Evolutionary conservation across 2,797 vertebrate species (phyloP).

Genomic region (Sternarchorhynchus goeldii): DNA sequence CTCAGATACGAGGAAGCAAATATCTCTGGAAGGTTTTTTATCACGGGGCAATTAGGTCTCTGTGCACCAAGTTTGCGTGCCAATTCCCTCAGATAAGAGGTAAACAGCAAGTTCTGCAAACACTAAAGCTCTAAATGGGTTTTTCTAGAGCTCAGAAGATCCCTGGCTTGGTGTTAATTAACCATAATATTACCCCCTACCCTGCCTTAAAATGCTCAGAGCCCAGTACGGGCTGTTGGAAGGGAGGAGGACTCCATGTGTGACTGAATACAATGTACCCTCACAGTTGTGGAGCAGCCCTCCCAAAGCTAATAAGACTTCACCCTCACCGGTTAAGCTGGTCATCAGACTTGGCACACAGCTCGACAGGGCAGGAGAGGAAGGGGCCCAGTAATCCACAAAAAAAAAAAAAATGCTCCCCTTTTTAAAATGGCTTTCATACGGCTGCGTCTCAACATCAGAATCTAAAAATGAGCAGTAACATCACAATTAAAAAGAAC

Average conservation of each 20-base stretch:
- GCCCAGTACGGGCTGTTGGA: background rate
- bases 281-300: background rate
- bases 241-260: constrained; percentile 1
- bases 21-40: constrained; percentile 54
- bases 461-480: background rate
- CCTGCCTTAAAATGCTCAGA: constrained; percentile 16
- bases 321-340: constrained; percentile 3
- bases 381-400: background rate
- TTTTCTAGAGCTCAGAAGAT: constrained; percentile 60
- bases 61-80: constrained; percentile 12
- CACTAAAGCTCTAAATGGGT: constrained; percentile 67
- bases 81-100: constrained; percentile 3
- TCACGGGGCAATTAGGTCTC: constrained; percentile 48
- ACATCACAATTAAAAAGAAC: background rate
- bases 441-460: background rate
- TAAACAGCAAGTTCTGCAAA: constrained; percentile 51
- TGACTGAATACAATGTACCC: constrained; percentile 19
- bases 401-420: background rate
- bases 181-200: constrained; percentile 38
- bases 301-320: constrained; percentile 14
- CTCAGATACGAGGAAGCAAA: constrained; percentile 46
- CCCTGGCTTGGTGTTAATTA: constrained; percentile 45
- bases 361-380: background rate
- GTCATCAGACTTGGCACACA: background rate
- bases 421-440: background rate